Conservation (phyloP, 2,888 invertebrate species). For the Sympetrum striolatum region DNA sequence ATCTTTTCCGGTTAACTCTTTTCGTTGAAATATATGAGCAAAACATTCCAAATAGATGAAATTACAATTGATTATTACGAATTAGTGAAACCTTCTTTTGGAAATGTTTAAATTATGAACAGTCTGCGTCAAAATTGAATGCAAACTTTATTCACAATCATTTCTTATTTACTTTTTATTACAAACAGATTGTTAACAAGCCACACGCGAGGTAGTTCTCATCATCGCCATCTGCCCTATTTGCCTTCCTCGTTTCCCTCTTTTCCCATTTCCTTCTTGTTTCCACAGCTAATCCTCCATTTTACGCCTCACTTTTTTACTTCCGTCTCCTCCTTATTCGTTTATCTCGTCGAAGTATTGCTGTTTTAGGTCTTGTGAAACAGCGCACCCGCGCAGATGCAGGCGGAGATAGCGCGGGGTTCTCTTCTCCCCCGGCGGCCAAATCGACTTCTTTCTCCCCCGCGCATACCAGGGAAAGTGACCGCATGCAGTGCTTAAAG, state of each 20-base stretch:
- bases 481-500: slow-evolving; percentile 4
- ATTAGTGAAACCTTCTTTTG: too few relatives aligned
- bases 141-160: too few relatives aligned
- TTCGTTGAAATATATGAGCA: too few relatives aligned
- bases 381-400: neutral
- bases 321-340: neutral
- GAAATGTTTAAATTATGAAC: too few relatives aligned
- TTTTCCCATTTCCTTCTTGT: neutral
- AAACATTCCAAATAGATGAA: too few relatives aligned
- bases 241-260: neutral
- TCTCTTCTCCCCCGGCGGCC: neutral
- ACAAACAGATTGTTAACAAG: neutral
- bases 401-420: neutral
- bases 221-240: neutral
- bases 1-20: too few relatives aligned
- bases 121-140: too few relatives aligned
- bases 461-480: neutral
- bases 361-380: neutral
- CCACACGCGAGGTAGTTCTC: neutral
- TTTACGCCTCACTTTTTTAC: neutral
- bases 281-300: neutral
- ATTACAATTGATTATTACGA: too few relatives aligned
- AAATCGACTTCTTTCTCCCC: neutral
- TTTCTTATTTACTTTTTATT: too few relatives aligned
- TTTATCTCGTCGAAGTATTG: neutral